A percentile compares a stretch with the other conserved stretches of the same genome.
Conservation (phyloP, 2,888 invertebrate species). For the Parasteatoda lunata region DNA sequence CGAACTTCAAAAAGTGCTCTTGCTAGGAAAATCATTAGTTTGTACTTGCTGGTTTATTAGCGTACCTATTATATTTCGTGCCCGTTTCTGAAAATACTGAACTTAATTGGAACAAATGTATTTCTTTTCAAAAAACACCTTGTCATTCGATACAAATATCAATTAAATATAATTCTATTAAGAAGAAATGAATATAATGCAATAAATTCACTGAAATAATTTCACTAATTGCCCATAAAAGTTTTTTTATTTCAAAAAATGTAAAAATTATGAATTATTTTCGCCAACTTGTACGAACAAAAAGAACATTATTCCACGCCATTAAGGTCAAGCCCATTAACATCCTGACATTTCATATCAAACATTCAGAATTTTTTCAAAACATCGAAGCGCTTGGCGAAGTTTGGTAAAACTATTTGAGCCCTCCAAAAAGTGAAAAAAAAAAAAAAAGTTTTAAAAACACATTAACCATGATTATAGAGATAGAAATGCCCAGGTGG, state of each 20-base stretch:
- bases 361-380: slow-evolving; percentile 19
- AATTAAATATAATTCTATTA: too few relatives aligned
- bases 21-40: too few relatives aligned
- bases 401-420: neutral
- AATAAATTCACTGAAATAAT: too few relatives aligned
- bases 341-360: slow-evolving; percentile 47
- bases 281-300: slow-evolving; percentile 4
- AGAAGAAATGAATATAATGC: too few relatives aligned
- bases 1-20: too few relatives aligned
- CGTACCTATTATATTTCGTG: too few relatives aligned
- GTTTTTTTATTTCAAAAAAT: neutral
- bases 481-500: slow-evolving; percentile 7
- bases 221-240: too few relatives aligned
- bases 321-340: slow-evolving; percentile 63
- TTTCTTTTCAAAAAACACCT: too few relatives aligned
- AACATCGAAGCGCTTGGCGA: slow-evolving; percentile 25
- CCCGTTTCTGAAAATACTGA: too few relatives aligned
- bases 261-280: slow-evolving; percentile 8
- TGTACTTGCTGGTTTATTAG: too few relatives aligned
- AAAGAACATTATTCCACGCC: slow-evolving; percentile 28
- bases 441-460: slow-evolving; percentile 7
- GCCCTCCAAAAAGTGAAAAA: neutral
- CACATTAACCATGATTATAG: slow-evolving; percentile 48
- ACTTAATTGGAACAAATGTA: too few relatives aligned
- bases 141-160: too few relatives aligned